Evolutionary conservation across 2,888 invertebrate genomes (phyloP).

Genomic region (Nebria brevicollis): DNA sequence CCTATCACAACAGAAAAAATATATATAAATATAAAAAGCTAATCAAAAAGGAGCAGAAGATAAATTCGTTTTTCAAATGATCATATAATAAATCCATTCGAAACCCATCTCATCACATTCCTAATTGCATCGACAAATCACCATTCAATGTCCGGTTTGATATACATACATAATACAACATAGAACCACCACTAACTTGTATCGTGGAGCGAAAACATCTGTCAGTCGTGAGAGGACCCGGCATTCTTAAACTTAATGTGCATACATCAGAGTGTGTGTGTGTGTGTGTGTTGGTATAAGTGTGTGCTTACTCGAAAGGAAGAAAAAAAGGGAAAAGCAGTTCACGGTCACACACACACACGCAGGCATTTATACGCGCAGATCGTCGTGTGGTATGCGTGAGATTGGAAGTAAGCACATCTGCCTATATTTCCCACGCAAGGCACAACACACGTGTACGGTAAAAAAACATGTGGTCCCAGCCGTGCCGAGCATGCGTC

Average conservation of each 20-base stretch:
- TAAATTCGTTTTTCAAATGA: slow-evolving; percentile 7
- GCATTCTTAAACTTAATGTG: slow-evolving; percentile 21
- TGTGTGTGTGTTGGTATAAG: neutral
- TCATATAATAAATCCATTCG: slow-evolving; percentile 17
- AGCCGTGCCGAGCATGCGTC: slow-evolving; percentile 51
- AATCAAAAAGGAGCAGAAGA: neutral
- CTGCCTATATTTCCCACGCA: slow-evolving; percentile 40
- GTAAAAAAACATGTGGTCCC: slow-evolving; percentile 37
- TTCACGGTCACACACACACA: slow-evolving; percentile 31
- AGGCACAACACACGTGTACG: slow-evolving; percentile 29
- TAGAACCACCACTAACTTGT: neutral
- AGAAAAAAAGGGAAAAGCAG: slow-evolving; percentile 29
- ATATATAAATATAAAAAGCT: neutral
- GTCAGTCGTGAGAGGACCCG: slow-evolving; percentile 18
- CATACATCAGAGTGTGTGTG: neutral
- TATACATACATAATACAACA: neutral
- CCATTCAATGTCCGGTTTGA: slow-evolving; percentile 16
- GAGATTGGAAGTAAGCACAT: slow-evolving; percentile 31
- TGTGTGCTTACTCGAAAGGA: slow-evolving; percentile 22
- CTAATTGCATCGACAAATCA: slow-evolving; percentile 20
- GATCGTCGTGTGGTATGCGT: slow-evolving; percentile 13
- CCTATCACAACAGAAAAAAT: no score
- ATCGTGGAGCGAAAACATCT: slow-evolving; percentile 15
- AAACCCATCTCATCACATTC: slow-evolving; percentile 8
- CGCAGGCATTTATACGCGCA: neutral